Conservation (phyloP, 2,113 vertebrate genomes). For the Ardeotis arabs region DNA sequence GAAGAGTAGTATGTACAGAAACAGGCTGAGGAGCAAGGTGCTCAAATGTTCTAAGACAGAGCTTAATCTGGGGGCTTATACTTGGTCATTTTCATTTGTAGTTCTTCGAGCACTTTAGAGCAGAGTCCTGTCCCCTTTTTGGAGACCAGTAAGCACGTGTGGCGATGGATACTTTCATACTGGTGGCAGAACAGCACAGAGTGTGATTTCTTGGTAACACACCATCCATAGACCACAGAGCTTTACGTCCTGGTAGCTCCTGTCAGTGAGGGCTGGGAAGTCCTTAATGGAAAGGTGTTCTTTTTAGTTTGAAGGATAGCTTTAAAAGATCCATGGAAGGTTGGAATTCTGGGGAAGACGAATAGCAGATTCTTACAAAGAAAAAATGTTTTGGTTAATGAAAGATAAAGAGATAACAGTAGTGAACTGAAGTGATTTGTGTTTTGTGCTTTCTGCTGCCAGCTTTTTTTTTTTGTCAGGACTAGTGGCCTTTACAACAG, state of each 20-base stretch:
- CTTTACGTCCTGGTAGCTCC: background rate
- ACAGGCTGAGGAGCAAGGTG: background rate
- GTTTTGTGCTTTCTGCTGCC: background rate
- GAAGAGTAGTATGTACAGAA: background rate
- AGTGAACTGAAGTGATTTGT: background rate
- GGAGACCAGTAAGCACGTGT: rapidly evolving
- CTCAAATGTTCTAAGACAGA: background rate
- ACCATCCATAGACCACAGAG: background rate
- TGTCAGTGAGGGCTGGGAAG: background rate
- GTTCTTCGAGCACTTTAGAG: background rate
- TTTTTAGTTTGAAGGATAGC: background rate
- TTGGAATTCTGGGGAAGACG: background rate
- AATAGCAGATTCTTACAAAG: background rate
- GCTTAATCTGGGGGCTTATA: background rate
- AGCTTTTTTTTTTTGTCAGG: background rate
- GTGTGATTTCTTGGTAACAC: background rate
- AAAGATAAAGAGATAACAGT: background rate
- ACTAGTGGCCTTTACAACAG: background rate
- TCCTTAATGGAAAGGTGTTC: background rate
- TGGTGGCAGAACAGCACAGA: background rate
- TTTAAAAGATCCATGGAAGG: background rate
- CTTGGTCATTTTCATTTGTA: background rate
- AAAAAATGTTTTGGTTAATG: background rate
- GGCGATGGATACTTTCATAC: background rate
- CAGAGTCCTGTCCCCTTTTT: background rate